Evolutionary conservation across 2,888 invertebrate genomes (phyloP), one percentile per base, ranked within the genome.

Genomic region (Ectemnius continuus): DNA sequence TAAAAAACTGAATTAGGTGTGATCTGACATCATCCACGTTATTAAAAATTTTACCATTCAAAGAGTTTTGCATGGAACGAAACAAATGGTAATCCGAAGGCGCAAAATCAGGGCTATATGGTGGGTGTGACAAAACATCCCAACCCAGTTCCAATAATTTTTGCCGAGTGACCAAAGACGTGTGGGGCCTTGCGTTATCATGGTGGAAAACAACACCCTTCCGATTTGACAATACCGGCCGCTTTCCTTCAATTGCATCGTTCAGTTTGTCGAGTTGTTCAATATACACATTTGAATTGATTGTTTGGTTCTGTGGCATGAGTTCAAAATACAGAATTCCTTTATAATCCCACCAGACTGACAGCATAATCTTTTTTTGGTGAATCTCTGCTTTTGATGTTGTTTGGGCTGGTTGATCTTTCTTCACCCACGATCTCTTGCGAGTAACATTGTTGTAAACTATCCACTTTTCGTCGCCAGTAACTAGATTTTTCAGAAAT

Each of bases 241-340:
- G 52, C 48, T 75, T 60, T 52, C 75, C 23, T 65, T 75, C 18
- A 18, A 72, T 47, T 23, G 77, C n/a, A 58, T 62, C 59, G 36
- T 75, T 67, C 61, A 77, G 67, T 66, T 67, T 45, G n/a, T 67
- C 59, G 20, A 77, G 47, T 57, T 77, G 77, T 13, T 61, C n/a
- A 75, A 67, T 73, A 64, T 75, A 78, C 47, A 76, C 75, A 16
- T 74, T 61, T 6, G 70, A 80, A 78, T 80, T 76, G 47, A 78
- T 76, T 18, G 78, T 78, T 67, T 46, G 69, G 45, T 78, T 80
- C 23, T 65, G 47, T 66, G 75, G 73, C 64, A 77, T 47, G 67
- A 80, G 67, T 65, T 75, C 45, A 72, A 69, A 92, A 92, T 92
- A 92, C 92, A 46, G 48, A n/a, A 73, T 56, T 48, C 60, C 52